Percentiles rank a stretch among this genome's conserved stretches.
Conservation (phyloP, 2,113 vertebrate genomes). For the Pavo muticus region DNA sequence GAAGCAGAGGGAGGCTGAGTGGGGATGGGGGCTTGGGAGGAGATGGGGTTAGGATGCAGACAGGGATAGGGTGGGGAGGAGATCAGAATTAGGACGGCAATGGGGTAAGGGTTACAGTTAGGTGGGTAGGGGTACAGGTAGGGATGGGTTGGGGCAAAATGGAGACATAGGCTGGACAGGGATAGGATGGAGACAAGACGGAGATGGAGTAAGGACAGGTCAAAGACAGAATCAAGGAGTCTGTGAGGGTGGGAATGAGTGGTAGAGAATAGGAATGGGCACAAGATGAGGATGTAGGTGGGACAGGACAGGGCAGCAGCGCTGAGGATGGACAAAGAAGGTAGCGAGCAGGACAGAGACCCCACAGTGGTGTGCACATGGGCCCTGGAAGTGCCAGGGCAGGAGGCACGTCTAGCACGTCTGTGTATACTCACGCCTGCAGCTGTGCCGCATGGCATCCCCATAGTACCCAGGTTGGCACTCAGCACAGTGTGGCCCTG, state of each 20-base stretch:
- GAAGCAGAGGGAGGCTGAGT: not conserved
- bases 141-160: not conserved
- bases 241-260: not conserved
- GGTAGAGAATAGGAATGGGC: not conserved
- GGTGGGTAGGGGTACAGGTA: not conserved
- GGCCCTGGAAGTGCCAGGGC: too few species aligned
- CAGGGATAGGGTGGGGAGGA: not conserved
- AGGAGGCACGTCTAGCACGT: not conserved
- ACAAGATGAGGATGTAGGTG: not conserved
- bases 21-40: not conserved
- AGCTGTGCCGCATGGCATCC: conserved; percentile 88
- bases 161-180: not conserved
- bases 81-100: not conserved
- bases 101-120: not conserved
- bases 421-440: conserved; percentile 86
- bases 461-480: conserved; percentile 90
- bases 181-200: not conserved
- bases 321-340: not conserved
- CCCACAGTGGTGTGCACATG: not conserved
- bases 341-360: not conserved
- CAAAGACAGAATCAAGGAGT: not conserved
- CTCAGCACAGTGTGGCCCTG: conserved; percentile 85
- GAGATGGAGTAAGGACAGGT: too few species aligned
- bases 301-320: not conserved
- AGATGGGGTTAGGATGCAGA: not conserved